These are phyloP conservation scores for Leptogaster cylindrica DNA, from an alignment of 2,888 invertebrate genomes.

Conservation along the genomic window DNA sequence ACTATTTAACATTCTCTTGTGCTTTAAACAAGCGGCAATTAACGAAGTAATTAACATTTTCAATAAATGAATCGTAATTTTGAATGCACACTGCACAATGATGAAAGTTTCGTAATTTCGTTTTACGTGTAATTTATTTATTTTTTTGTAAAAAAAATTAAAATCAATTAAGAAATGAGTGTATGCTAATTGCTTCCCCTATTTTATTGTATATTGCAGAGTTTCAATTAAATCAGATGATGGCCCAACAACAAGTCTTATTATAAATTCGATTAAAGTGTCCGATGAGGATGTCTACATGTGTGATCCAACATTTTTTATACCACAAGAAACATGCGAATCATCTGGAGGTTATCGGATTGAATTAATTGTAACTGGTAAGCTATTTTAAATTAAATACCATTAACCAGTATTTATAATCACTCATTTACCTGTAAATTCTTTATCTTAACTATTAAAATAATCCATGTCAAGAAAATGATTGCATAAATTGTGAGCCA, in stretches of 20 bases:
- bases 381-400: slow-evolving; percentile 60
- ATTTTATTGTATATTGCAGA: slow-evolving; percentile 48
- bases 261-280: slow-evolving; percentile 64
- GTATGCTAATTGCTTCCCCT: no score
- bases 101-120: no score
- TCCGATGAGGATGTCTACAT: slow-evolving; percentile 79
- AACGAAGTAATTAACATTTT: no score
- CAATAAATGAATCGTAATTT: no score
- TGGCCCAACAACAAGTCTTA: slow-evolving; percentile 51
- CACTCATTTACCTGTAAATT: slow-evolving; percentile 28
- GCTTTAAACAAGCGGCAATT: no score
- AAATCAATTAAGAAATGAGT: no score
- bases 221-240: slow-evolving; percentile 47
- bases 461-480: slow-evolving; percentile 29
- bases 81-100: no score
- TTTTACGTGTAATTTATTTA: no score
- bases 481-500: slow-evolving; percentile 36
- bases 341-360: slow-evolving; percentile 73
- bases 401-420: background rate
- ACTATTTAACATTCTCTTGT: no score
- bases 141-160: no score
- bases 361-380: slow-evolving; percentile 75
- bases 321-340: slow-evolving; percentile 76
- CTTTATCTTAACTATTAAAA: slow-evolving; percentile 26
- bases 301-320: slow-evolving; percentile 80